phyloP scores from a whole-genome alignment of 2,888 invertebrate genomes.

The Blera fallax region DNA sequence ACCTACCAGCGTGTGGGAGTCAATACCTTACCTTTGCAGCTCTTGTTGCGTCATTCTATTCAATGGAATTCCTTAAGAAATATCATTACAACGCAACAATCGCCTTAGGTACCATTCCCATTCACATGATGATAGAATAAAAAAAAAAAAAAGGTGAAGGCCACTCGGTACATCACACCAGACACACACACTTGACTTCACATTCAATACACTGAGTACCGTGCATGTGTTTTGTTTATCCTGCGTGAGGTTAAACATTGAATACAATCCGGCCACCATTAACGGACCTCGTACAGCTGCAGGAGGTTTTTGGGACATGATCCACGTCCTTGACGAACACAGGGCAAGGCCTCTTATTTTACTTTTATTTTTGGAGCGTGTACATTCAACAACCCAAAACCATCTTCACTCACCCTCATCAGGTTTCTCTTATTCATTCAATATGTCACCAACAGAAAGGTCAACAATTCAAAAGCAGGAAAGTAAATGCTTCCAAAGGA shows the following conservation, averaged over 20 bases:
- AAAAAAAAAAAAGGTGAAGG: slow-evolving; percentile 53
- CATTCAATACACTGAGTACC: not conserved
- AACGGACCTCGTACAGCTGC: slow-evolving; percentile 37
- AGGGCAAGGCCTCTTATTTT: slow-evolving; percentile 17
- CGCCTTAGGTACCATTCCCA: slow-evolving; percentile 31
- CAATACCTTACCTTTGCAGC: not conserved
- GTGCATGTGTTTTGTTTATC: slow-evolving; percentile 52
- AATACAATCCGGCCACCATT: slow-evolving; percentile 34
- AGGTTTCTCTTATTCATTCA: slow-evolving; percentile 1
- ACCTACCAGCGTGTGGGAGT: not conserved
- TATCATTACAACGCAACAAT: not conserved
- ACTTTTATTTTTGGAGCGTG: not conserved
- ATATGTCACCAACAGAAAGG: slow-evolving; percentile 44
- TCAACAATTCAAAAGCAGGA: slow-evolving; percentile 45
- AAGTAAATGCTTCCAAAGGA: slow-evolving; percentile 15
- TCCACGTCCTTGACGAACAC: slow-evolving; percentile 17
- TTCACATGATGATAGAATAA: slow-evolving; percentile 17
- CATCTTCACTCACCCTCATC: not conserved
- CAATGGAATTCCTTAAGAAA: not conserved
- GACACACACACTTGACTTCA: slow-evolving; percentile 14
- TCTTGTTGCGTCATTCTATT: not conserved
- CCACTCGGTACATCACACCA: slow-evolving; percentile 9
- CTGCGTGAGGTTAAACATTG: slow-evolving; percentile 52
- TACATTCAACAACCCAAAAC: not conserved
- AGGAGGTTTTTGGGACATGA: slow-evolving; percentile 28